Percentiles rank a stretch among this genome's conserved stretches.
Evolutionary conservation across 2,888 invertebrate genomes (phyloP).

Genomic region (Hecatera dysodea): DNA sequence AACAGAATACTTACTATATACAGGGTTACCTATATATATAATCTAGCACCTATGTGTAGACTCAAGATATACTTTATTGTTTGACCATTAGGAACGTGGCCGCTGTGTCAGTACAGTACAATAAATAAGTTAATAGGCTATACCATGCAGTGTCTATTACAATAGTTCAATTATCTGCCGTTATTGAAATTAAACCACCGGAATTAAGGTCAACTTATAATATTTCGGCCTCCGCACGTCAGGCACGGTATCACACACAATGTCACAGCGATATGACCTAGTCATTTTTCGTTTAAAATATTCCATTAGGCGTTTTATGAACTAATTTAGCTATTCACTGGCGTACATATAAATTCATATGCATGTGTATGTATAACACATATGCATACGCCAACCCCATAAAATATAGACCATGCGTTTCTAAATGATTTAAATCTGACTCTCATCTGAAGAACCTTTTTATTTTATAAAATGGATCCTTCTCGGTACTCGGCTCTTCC

Average conservation of each 20-base stretch:
- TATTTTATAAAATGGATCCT: neutral
- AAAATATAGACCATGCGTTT: neutral
- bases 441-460: neutral
- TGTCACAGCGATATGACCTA: conserved; percentile 71
- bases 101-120: conserved; percentile 35
- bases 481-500: neutral
- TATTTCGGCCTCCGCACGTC: conserved; percentile 81
- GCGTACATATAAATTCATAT: conserved; percentile 2
- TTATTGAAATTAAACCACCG: conserved; percentile 75
- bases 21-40: conserved; percentile 1
- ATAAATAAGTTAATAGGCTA: conserved; percentile 59
- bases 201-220: conserved; percentile 77
- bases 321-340: conserved; percentile 11
- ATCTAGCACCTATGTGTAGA: neutral
- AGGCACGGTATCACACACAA: conserved; percentile 73
- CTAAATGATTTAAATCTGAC: neutral
- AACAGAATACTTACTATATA: conserved; percentile 8
- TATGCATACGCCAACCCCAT: too few relatives aligned
- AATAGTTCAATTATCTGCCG: conserved; percentile 72
- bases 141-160: conserved; percentile 58
- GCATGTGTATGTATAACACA: too few relatives aligned
- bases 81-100: conserved; percentile 16
- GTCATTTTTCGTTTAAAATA: conserved; percentile 64
- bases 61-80: conserved; percentile 7
- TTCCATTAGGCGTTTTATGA: conserved; percentile 57